Conservation (phyloP, 2,888 invertebrate genomes). For the Actias luna region DNA sequence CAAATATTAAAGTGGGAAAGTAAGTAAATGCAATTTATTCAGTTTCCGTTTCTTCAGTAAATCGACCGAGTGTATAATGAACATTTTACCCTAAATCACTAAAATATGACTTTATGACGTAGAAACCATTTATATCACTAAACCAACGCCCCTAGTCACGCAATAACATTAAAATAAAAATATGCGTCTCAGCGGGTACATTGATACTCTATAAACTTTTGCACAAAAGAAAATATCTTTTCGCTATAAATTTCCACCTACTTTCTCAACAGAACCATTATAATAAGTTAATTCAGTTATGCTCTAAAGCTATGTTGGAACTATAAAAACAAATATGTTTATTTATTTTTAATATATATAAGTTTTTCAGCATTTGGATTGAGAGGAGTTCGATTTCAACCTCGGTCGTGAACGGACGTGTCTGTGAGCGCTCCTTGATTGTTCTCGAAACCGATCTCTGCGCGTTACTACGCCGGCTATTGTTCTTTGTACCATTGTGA, state of each 20-base stretch:
- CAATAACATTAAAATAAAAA: not conserved
- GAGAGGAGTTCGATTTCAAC: too few relatives aligned
- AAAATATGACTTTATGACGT: conserved; percentile 5
- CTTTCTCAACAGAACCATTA: not conserved
- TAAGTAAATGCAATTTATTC: not conserved
- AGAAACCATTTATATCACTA: not conserved
- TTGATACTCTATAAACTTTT: conserved; percentile 1
- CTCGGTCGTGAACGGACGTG: too few relatives aligned
- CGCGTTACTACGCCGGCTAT: too few relatives aligned
- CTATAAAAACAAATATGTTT: too few relatives aligned
- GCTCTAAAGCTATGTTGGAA: too few relatives aligned
- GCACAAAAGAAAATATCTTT: not conserved
- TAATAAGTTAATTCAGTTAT: not conserved
- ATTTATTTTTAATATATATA: too few relatives aligned
- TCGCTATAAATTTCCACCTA: not conserved
- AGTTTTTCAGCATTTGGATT: too few relatives aligned
- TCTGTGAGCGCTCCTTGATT: too few relatives aligned
- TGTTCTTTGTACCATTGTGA: too few relatives aligned
- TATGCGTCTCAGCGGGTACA: not conserved
- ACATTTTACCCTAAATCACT: conserved; percentile 3
- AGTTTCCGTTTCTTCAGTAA: too few relatives aligned
- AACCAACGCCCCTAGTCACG: conserved; percentile 6
- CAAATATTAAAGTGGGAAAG: not conserved
- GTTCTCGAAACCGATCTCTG: too few relatives aligned
- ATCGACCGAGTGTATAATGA: not conserved